Evolutionary conservation across 2,113 vertebrate species (phyloP).

Genomic region (Tringa solitaria): DNA sequence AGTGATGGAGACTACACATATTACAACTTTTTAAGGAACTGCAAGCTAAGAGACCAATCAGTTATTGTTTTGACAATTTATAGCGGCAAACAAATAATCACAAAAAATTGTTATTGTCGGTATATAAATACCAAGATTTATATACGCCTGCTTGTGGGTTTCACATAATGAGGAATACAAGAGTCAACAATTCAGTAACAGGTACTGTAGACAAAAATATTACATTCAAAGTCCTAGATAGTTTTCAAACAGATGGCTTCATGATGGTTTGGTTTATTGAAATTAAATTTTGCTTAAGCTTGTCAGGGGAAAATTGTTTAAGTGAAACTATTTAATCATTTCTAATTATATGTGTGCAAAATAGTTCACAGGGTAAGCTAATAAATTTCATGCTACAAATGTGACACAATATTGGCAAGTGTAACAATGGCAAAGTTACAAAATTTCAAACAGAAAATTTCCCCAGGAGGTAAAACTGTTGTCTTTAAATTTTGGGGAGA

Average conservation of each 20-base stretch:
- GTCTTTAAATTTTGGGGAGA: conserved; percentile 11
- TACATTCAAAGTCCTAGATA: background rate
- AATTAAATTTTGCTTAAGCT: background rate
- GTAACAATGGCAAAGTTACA: background rate
- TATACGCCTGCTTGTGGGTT: background rate
- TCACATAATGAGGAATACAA: background rate
- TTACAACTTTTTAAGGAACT: background rate
- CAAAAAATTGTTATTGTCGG: background rate
- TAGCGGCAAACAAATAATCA: background rate
- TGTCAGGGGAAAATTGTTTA: background rate
- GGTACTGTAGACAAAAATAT: background rate
- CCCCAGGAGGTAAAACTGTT: background rate
- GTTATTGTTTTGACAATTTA: background rate
- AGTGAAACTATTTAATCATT: background rate
- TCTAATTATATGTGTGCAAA: background rate
- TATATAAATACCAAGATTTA: background rate
- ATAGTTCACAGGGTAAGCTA: background rate
- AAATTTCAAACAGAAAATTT: background rate
- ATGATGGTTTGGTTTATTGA: background rate
- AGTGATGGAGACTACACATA: background rate
- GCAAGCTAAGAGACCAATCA: accelerated
- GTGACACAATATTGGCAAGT: background rate
- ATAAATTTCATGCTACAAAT: background rate
- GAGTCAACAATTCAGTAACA: background rate
- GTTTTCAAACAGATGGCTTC: background rate